Conservation (phyloP, 1,140 invertebrate genomes). For the Branchinecta lynchi region DNA sequence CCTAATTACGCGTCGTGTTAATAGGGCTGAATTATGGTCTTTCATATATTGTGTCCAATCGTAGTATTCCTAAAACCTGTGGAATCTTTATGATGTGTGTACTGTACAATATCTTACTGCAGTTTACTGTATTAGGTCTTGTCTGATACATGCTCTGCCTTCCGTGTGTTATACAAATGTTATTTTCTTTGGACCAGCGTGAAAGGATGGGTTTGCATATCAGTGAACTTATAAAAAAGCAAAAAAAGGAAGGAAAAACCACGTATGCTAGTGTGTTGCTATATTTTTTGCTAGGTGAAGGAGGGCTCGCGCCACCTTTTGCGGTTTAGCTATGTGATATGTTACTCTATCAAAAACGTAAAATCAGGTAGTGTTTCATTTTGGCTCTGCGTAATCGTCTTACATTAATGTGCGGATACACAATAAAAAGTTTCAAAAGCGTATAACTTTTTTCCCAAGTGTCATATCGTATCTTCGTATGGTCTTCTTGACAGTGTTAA, state of each 20-base stretch:
- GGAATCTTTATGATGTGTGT: too few species aligned
- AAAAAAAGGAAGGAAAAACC: not conserved
- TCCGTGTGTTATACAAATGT: too few species aligned
- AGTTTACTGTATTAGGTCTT: too few species aligned
- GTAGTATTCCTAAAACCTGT: too few species aligned
- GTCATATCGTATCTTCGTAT: too few species aligned
- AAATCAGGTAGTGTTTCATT: not conserved
- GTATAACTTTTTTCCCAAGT: too few species aligned
- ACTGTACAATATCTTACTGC: too few species aligned
- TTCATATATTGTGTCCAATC: too few species aligned
- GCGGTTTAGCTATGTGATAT: constrained; percentile 3
- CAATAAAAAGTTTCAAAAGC: constrained; percentile 7
- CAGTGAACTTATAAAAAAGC: not conserved
- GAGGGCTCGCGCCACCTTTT: not conserved
- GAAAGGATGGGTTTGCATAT: not conserved
- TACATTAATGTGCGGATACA: constrained; percentile 3
- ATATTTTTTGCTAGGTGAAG: not conserved
- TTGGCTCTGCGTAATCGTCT: not conserved
- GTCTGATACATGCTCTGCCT: too few species aligned
- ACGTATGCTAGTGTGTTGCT: not conserved
- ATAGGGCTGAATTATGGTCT: too few species aligned
- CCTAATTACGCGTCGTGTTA: too few species aligned
- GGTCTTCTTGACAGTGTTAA: too few species aligned
- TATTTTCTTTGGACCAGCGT: not conserved
- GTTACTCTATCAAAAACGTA: not conserved